Conservation (phyloP, 1,140 invertebrate species). For the Scaptomyza montana region DNA sequence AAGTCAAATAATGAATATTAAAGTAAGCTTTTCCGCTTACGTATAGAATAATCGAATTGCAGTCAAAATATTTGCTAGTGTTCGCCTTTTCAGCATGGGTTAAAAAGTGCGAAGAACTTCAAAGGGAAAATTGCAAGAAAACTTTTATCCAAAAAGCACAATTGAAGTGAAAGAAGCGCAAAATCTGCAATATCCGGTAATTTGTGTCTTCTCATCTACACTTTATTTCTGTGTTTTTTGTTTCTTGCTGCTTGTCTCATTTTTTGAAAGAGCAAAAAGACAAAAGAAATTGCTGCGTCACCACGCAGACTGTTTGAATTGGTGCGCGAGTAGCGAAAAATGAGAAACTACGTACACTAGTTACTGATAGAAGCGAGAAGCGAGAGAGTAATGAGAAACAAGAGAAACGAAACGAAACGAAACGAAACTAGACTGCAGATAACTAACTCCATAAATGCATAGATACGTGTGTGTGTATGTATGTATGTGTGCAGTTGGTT, state of each 20-base stretch:
- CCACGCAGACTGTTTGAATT: slow-evolving; percentile 43
- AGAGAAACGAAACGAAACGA: slow-evolving; percentile 20
- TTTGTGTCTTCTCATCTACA: slow-evolving; percentile 29
- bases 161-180: slow-evolving; percentile 43
- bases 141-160: slow-evolving; percentile 3
- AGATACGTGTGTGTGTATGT: neutral
- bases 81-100: neutral
- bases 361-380: too few species aligned
- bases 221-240: neutral
- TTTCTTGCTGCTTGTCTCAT: slow-evolving; percentile 6
- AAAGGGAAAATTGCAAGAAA: slow-evolving; percentile 21
- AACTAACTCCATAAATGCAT: slow-evolving; percentile 28
- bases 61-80: too few species aligned
- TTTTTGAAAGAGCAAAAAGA: slow-evolving; percentile 23
- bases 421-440: slow-evolving; percentile 20
- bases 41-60: neutral
- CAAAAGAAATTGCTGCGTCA: slow-evolving; percentile 67
- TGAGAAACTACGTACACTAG: slow-evolving; percentile 11
- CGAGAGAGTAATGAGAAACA: too few species aligned
- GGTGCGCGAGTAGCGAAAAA: slow-evolving; percentile 31
- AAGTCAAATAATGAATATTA: too few species aligned
- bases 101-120: slow-evolving; percentile 27
- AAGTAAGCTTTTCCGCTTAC: neutral
- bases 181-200: slow-evolving; percentile 68
- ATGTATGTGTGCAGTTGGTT: slow-evolving; percentile 7